Conservation (phyloP, 2,888 invertebrate genomes). For the Himalopsyche japonica region DNA sequence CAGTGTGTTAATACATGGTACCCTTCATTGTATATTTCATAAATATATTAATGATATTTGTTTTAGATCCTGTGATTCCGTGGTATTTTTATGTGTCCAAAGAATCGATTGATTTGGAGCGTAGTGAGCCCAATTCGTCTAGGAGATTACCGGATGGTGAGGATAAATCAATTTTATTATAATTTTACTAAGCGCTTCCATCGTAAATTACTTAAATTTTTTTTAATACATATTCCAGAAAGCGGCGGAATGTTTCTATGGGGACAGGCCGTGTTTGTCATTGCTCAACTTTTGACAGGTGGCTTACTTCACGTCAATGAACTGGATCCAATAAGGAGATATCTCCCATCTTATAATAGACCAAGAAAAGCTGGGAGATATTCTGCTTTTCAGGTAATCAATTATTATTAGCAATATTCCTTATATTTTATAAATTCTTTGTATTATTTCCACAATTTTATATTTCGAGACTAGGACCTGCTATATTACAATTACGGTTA, state of each 20-base stretch:
- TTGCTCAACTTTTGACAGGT: slow-evolving; percentile 88
- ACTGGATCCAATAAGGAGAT: slow-evolving; percentile 92
- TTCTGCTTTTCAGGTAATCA: slow-evolving; percentile 91
- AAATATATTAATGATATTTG: too few species aligned
- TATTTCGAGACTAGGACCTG: too few species aligned
- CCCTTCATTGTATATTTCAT: too few species aligned
- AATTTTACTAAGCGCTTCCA: slow-evolving; percentile 2
- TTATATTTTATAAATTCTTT: too few species aligned
- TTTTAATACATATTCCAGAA: slow-evolving; percentile 44
- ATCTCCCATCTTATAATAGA: slow-evolving; percentile 93
- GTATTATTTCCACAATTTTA: too few species aligned
- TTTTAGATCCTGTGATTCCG: slow-evolving; percentile 86
- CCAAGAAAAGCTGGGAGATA: slow-evolving; percentile 91
- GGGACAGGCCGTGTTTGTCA: slow-evolving; percentile 95
- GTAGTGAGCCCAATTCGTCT: slow-evolving; percentile 69
- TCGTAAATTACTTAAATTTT: neutral
- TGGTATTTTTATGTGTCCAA: slow-evolving; percentile 89
- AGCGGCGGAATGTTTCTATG: slow-evolving; percentile 79
- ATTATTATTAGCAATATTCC: neutral
- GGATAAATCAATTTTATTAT: slow-evolving; percentile 41
- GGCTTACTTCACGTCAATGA: slow-evolving; percentile 91
- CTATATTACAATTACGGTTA: too few species aligned
- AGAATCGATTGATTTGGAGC: slow-evolving; percentile 73
- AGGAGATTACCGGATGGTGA: slow-evolving; percentile 66
- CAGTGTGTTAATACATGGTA: too few species aligned